Evolutionary conservation across 2,113 vertebrate genomes (phyloP).

Genomic region (Seriola rivoliana): DNA sequence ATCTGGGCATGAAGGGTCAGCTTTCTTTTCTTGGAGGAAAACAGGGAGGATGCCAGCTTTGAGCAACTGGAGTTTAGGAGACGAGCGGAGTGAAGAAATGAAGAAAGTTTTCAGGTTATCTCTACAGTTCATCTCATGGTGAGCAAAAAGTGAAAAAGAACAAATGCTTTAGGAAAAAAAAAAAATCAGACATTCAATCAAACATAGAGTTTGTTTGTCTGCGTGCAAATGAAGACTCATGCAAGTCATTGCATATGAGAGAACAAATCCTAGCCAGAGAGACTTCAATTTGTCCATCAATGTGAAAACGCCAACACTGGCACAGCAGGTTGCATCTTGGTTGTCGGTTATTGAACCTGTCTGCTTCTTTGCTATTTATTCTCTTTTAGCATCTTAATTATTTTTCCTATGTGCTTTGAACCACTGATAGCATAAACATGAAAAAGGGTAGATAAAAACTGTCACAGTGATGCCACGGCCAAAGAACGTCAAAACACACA

Average conservation of each 20-base stretch:
- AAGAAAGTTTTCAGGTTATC: conserved; percentile 50
- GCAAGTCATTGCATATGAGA: conserved; percentile 27
- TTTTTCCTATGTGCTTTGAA: conserved; percentile 73
- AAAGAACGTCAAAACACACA: conserved; percentile 23
- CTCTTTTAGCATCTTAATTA: conserved; percentile 70
- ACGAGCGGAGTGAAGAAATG: conserved; percentile 42
- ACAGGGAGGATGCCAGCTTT: conserved; percentile 51
- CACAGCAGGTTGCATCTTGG: conserved; percentile 30
- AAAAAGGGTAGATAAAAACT: conserved; percentile 39
- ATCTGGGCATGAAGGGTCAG: conserved; percentile 49
- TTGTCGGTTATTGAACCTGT: conserved; percentile 11
- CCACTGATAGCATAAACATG: conserved; percentile 57
- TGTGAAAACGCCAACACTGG: conserved; percentile 8
- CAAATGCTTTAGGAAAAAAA: conserved; percentile 20
- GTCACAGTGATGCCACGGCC: conserved; percentile 8
- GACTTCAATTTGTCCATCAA: conserved; percentile 13
- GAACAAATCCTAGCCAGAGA: conserved; percentile 2
- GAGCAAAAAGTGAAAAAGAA: conserved; percentile 23
- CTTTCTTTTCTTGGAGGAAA: conserved; percentile 36
- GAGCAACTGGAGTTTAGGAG: conserved; percentile 43
- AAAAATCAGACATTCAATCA: not conserved
- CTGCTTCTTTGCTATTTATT: conserved; percentile 38
- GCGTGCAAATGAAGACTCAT: conserved; percentile 10
- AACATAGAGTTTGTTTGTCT: conserved; percentile 1
- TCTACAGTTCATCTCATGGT: conserved; percentile 43